These are phyloP conservation scores for Polydrusus tereticollis DNA, from an alignment of 2,888 invertebrate species.

Conservation along the genomic window DNA sequence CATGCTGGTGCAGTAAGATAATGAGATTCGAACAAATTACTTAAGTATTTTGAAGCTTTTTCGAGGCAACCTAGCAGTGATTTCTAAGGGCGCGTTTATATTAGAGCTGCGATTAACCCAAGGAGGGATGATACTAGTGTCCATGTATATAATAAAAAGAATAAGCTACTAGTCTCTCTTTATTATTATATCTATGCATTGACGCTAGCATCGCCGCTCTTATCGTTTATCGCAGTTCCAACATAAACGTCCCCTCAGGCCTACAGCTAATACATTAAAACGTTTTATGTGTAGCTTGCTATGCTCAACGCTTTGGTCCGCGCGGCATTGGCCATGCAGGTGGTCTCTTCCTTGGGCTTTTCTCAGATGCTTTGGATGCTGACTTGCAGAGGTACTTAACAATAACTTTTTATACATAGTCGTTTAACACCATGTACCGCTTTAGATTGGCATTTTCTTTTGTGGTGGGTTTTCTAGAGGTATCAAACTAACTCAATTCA, in stretches of 20 bases:
- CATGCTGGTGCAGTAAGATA: neutral
- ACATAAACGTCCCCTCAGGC: no score
- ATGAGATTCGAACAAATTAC: neutral
- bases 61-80: slow-evolving; percentile 4
- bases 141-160: no score
- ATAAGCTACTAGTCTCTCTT: no score
- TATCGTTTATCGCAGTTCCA: no score
- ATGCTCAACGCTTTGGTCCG: slow-evolving; percentile 95
- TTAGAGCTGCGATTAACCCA: no score
- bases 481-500: no score
- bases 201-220: no score
- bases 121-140: no score
- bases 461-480: slow-evolving; percentile 24
- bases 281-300: slow-evolving; percentile 80
- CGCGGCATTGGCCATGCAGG: slow-evolving; percentile 95
- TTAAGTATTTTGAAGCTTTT: slow-evolving; percentile 6
- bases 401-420: slow-evolving; percentile 46
- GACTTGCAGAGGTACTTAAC: slow-evolving; percentile 78
- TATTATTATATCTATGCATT: no score
- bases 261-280: slow-evolving; percentile 35
- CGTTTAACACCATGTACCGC: slow-evolving; percentile 11
- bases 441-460: slow-evolving; percentile 15
- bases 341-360: slow-evolving; percentile 85
- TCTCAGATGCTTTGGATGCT: slow-evolving; percentile 85
- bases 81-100: no score